Evolutionary conservation across 2,113 vertebrate species (phyloP), one percentile per base, ranked within the genome.

Genomic region (Pseudorectes ferrugineus): DNA sequence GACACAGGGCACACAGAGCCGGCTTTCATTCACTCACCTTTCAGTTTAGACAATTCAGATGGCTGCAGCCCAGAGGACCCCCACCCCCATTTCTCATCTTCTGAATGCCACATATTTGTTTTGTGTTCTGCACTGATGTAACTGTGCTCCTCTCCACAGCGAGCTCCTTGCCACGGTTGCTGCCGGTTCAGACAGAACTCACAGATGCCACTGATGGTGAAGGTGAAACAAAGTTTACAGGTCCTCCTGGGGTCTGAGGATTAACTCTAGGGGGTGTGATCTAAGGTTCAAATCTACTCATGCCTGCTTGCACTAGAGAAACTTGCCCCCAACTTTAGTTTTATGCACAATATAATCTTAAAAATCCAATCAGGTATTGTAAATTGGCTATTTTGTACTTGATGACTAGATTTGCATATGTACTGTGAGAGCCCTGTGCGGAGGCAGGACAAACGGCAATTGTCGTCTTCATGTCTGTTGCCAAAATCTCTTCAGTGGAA

Each of bases 281-380:
- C 51, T 45, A 36, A 67, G 59, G 75, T 89, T 93, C 78, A 89
- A 24, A 68, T 95, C 78, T 85, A 40, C 55, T 96, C 73, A 83
- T 5, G 17, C 82, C 74, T 95, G 92, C 72, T 95, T 95, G 87
- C 89, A 92, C 94, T 97, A 77, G 76, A 92, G 61, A 89, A 94
- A 93, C 67, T 66, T 91, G 71, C 29, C 87, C 94, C 91, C 62
- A 77, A 18, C 68, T 91, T 85, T 84, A 96, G 90, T 96, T 92
- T 96, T 96, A 96, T 96, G 96, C 96, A 97, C 92, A 97, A 96
- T 93, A 77, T 85, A 94, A 85, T 85, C 74, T 92, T 92, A 85
- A 94, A 91, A 96, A 86, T 93, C 57, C 82, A 65, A 76, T 95
- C 94, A 94, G 92, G 95, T 95, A 91, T 94, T 96, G 85, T 96